phyloP scores from a whole-genome alignment of 2,888 invertebrate species.

The Cephus pygmeus region DNA sequence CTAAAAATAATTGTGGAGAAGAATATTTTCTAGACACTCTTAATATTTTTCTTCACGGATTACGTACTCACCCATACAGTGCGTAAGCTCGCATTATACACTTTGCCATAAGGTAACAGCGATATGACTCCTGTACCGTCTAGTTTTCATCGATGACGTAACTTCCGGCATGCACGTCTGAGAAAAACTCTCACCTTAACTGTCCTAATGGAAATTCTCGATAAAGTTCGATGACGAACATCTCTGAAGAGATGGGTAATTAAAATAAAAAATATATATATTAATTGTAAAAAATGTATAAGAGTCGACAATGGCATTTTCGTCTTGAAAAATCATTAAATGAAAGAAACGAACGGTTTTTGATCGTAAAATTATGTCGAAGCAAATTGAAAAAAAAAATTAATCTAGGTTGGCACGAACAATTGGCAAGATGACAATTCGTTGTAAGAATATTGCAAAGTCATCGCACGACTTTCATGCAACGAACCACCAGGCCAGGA shows the following conservation, averaged over 20 bases:
- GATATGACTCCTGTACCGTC: slow-evolving; percentile 14
- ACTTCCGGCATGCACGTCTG: slow-evolving; percentile 39
- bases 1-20: background rate
- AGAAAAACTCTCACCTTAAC: slow-evolving; percentile 42
- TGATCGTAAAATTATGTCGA: too few species aligned
- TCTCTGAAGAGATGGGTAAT: background rate
- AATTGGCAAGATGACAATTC: background rate
- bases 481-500: background rate
- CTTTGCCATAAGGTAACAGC: background rate
- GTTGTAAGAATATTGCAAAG: background rate
- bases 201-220: background rate
- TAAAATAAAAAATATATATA: background rate
- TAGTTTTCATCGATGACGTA: slow-evolving; percentile 47
- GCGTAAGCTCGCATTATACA: background rate
- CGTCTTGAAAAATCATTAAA: background rate
- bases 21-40: background rate
- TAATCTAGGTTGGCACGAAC: background rate
- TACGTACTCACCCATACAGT: background rate
- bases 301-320: background rate
- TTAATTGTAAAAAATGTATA: background rate
- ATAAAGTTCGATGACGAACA: background rate
- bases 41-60: background rate
- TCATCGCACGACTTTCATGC: background rate
- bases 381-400: background rate
- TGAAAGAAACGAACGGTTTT: too few species aligned